These are phyloP conservation scores for Dermolepida albohirtum DNA, from an alignment of 2,888 invertebrate genomes.

Conservation along the genomic window DNA sequence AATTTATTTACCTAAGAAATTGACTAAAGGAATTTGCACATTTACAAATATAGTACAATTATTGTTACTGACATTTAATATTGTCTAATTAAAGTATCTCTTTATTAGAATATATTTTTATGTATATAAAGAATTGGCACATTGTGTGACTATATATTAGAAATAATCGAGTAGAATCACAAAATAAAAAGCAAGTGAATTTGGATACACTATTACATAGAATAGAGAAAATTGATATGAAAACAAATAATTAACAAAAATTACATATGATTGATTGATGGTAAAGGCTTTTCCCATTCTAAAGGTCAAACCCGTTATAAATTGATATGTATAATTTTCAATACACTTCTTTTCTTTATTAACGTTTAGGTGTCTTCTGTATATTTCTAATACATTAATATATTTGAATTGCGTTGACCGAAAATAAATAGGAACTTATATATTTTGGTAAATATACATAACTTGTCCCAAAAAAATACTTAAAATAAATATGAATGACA, in stretches of 20 bases:
- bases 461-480: too few relatives aligned
- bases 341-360: background rate
- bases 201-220: background rate
- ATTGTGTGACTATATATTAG: slow-evolving; percentile 46
- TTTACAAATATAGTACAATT: slow-evolving; percentile 47
- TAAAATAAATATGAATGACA: too few relatives aligned
- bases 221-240: too few relatives aligned
- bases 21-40: slow-evolving; percentile 26
- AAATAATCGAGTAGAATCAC: slow-evolving; percentile 3
- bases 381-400: slow-evolving; percentile 6
- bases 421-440: slow-evolving; percentile 34
- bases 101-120: slow-evolving; percentile 46
- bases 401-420: background rate
- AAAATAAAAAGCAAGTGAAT: background rate
- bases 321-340: slow-evolving; percentile 35
- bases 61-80: slow-evolving; percentile 57
- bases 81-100: slow-evolving; percentile 53
- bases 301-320: slow-evolving; percentile 35
- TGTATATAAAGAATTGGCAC: slow-evolving; percentile 52
- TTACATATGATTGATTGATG: background rate
- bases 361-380: background rate
- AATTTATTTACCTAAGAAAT: slow-evolving; percentile 13
- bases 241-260: too few relatives aligned
- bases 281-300: slow-evolving; percentile 10
- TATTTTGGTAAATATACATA: too few relatives aligned